Base-by-base conservation (phyloP, 2,113 vertebrate genomes). In the Halcyon senegalensis region DNA sequence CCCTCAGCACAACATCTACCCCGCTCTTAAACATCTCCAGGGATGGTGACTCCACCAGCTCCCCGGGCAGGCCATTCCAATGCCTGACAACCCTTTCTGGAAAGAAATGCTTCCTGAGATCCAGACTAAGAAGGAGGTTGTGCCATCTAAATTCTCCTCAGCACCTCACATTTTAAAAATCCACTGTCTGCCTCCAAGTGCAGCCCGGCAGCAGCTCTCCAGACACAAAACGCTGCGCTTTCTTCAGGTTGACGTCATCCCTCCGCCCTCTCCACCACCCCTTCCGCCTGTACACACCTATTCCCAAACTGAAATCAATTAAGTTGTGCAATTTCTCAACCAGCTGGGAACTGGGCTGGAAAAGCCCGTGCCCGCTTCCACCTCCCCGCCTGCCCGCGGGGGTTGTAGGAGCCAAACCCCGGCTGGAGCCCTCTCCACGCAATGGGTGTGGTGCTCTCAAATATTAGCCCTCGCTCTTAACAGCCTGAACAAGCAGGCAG, bases 391-490 rank as follows among this genome's bases (percentile, higher is more conserved):
- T 50, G 76, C 48, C 68, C 18, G 13, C 30, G 0, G 58, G 0
- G 63, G 39, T 60, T 37, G 37, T 4, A 53, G 5, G 84, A 13
- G 59, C 84, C 64, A 77, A 94, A 35, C 86, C 79, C 92, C 46
- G 91, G 12, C 95, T 68, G 87, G 48, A 51, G 94, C 93, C 66
- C 67, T 39, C 90, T 88, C 86, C 21, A 3, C 3, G 10, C 94
- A 66, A 66, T 60, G 93, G 95, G 96, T 60, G 97, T 90, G 96
- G 96, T 56, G 31, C 89, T 78, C 95, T 96, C 94, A 97, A 97
- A 98, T 97, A 96, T 97, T 96, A 95, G 97, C 11, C 96, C 93
- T 95, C 10, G 13, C 91, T 96, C 97, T 96, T 86, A 94, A 92
- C 94, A 96, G 80, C 83, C 92, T 91, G 91, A 97, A 84, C 94